Evolutionary conservation across 2,113 vertebrate genomes (phyloP).

Genomic region (Vulpes ferrilata): DNA sequence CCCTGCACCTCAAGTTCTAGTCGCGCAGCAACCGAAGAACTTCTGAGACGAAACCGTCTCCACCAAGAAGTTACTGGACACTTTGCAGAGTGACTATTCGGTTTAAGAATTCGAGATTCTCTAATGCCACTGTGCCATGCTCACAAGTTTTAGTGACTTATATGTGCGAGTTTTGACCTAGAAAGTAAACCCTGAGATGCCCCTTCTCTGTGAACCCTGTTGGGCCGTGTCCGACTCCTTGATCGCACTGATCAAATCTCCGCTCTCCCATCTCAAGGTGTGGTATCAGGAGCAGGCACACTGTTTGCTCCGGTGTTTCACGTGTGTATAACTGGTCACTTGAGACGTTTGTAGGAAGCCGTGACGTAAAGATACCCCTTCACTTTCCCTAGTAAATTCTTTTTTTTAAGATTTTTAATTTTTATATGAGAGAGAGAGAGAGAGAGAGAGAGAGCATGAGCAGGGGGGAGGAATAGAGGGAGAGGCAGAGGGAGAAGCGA

Average conservation of each 20-base stretch:
- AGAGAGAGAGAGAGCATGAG: neutral
- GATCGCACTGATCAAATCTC: neutral
- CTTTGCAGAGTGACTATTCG: neutral
- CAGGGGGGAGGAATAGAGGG: neutral
- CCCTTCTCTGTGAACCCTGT: neutral
- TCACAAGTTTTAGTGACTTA: constrained; percentile 34
- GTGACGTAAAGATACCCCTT: neutral
- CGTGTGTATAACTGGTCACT: neutral
- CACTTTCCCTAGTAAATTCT: constrained; percentile 1
- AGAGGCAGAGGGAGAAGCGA: neutral
- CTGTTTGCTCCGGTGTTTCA: neutral
- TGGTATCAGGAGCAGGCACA: neutral
- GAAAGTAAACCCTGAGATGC: neutral
- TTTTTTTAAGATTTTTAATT: neutral
- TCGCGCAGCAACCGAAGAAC: neutral
- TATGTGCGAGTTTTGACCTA: neutral
- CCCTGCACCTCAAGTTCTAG: neutral
- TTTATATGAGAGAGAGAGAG: neutral
- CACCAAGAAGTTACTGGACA: neutral
- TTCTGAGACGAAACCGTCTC: neutral
- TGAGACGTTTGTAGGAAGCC: neutral
- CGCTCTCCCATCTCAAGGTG: neutral
- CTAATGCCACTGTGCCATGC: neutral
- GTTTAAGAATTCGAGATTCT: neutral
- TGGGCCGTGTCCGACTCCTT: neutral